Evolutionary conservation across 2,888 invertebrate species (phyloP), one percentile per base, ranked within the genome.

Genomic region (Patella ulyssiponensis): DNA sequence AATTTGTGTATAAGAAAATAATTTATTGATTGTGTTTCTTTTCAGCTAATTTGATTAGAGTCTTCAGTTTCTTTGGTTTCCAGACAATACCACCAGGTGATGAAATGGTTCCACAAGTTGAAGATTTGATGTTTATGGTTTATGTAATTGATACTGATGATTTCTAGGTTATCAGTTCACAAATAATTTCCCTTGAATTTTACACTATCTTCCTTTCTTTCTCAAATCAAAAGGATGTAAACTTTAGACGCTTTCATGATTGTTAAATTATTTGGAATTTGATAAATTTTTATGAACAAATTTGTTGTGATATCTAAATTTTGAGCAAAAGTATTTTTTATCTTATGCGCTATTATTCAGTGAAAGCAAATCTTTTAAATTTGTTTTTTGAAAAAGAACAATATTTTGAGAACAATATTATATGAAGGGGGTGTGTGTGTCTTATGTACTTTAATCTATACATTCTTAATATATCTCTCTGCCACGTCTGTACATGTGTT

Each of bases 1-100:
- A 23, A 17, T 71, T 71, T 27, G 9, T n/a, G 71, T 23, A 17
- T 27, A 27, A 71, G 33, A 20, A 7, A 27, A 53, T 52, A 73
- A 11, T 71, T 79, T 80, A 70, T 72, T 23, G 53, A 15, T 64
- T n/a, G 9, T 64, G 20, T 72, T 64, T n/a, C 54, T 51, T 89
- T 92, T 54, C 92, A 94, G 95, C 95, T 75, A 95, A 95, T 86
- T 94, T 98, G 88, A 95, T 98, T 84, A 95, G 98, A 87, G 97
- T 98, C 56, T 98, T 98, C 94, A 97, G 97, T 96, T 98, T 97
- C 93, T 94, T 98, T 93, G 98, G 98, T 80, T 98, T 98, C 93
- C 94, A 95, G 84, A 94, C 96, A 81, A 93, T 98, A 89, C 94
- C 96, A 69, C 96, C 98, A 71, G 95, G 89, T 71, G 86, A 97